Evolutionary conservation across 2,113 vertebrate genomes (phyloP).

Genomic region (Polyodon spathula): DNA sequence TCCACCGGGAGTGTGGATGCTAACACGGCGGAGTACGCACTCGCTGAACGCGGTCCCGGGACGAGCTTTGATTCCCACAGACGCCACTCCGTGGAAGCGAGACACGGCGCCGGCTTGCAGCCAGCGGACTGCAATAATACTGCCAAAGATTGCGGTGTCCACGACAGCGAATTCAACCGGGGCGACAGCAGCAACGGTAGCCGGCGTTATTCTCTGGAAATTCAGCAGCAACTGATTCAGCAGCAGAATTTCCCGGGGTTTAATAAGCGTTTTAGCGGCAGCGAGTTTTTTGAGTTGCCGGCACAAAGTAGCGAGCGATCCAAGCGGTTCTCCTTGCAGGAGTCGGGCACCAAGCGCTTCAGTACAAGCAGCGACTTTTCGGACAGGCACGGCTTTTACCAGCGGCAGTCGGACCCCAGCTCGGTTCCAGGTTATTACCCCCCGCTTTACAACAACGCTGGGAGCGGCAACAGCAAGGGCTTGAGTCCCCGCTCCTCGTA

Average conservation of each 20-base stretch:
- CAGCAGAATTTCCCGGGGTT: conserved; percentile 46
- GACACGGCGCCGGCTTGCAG: too few relatives aligned
- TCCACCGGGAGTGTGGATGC: conserved; percentile 21
- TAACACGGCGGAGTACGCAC: conserved; percentile 23
- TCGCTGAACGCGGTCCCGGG: conserved; percentile 48
- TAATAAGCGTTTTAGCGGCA: conserved; percentile 35
- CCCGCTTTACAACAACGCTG: not conserved
- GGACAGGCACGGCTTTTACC: conserved; percentile 56
- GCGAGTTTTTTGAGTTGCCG: conserved; percentile 48
- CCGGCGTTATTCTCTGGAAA: conserved; percentile 60
- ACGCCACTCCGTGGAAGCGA: too few relatives aligned
- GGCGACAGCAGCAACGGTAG: conserved; percentile 43
- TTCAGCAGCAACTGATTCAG: conserved; percentile 52
- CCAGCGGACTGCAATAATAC: not conserved
- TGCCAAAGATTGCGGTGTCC: conserved; percentile 18
- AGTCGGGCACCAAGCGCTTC: conserved; percentile 57
- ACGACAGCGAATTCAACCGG: conserved; percentile 39
- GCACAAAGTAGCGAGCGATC: conserved; percentile 57
- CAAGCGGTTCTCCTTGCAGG: conserved; percentile 62
- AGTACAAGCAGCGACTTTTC: conserved; percentile 58
- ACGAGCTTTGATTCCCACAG: too few relatives aligned
- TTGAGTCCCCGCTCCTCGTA: conserved; percentile 61
- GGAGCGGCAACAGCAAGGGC: conserved; percentile 39
- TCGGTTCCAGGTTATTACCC: conserved; percentile 22
- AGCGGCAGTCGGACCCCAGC: conserved; percentile 35